Conservation (phyloP, 2,888 invertebrate genomes). For the Antheraea assamensis region DNA sequence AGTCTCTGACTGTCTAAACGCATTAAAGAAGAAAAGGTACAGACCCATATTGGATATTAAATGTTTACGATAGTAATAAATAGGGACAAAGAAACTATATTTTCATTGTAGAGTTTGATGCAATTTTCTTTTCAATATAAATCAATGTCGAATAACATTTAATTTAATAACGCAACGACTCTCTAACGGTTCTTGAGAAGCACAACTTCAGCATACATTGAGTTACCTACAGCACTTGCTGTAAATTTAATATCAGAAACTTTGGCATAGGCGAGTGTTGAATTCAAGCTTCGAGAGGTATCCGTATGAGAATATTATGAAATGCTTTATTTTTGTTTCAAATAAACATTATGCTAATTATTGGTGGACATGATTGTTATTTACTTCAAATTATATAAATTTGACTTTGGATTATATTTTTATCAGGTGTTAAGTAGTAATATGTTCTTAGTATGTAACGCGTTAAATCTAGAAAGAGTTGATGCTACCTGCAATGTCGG, state of each 20-base stretch:
- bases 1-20: background rate
- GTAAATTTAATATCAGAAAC: conserved; percentile 14
- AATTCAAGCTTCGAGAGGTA: conserved; percentile 9
- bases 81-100: too few relatives aligned
- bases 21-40: background rate
- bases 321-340: background rate
- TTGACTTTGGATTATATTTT: too few relatives aligned
- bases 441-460: too few relatives aligned
- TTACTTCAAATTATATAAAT: too few relatives aligned
- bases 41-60: background rate
- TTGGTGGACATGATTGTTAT: background rate
- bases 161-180: conserved; percentile 1
- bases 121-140: background rate
- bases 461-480: too few relatives aligned
- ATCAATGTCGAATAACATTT: background rate
- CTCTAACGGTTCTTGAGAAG: conserved; percentile 11
- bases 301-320: background rate
- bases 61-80: background rate
- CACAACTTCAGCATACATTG: conserved; percentile 9
- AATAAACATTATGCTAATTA: background rate
- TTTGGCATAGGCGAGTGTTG: conserved; percentile 11
- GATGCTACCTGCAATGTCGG: too few relatives aligned
- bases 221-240: conserved; percentile 1
- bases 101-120: background rate
- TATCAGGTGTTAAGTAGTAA: too few relatives aligned